These are phyloP conservation scores for Petrosia ficiformis DNA, from an alignment of 37 sponge, comb jelly and placozoan genomes.

Conservation along the genomic window DNA sequence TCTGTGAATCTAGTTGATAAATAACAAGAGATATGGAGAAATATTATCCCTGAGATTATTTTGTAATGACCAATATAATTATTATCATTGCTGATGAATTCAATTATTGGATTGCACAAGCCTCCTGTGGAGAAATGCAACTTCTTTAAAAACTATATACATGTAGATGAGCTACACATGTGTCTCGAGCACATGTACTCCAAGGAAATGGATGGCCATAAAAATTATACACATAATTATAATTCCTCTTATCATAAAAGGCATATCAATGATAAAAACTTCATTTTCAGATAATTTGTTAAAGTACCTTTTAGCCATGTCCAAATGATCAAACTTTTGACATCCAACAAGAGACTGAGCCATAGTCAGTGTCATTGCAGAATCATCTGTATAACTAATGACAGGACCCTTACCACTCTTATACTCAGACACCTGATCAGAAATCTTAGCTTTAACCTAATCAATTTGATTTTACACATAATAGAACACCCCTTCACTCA, in stretches of 20 bases:
- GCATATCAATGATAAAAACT: too few species aligned
- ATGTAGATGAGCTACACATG: too few species aligned
- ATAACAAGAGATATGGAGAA: too few species aligned
- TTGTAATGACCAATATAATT: too few species aligned
- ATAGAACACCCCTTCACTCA: too few species aligned
- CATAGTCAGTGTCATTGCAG: constrained; percentile 64
- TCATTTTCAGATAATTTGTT: background rate
- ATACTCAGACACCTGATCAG: constrained; percentile 14
- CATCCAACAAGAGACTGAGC: constrained; percentile 56
- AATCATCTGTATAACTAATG: constrained; percentile 68
- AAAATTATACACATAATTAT: background rate
- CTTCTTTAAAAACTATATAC: too few species aligned
- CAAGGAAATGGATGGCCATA: too few species aligned
- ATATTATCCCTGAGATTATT: too few species aligned
- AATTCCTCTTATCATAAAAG: background rate
- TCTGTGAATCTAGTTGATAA: constrained; percentile 67
- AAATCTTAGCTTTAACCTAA: constrained; percentile 21
- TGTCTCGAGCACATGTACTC: too few species aligned
- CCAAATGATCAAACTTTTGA: constrained; percentile 25
- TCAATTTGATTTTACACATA: constrained; percentile 38
- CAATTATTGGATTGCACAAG: too few species aligned
- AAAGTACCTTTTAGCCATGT: constrained; percentile 50
- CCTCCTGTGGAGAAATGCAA: too few species aligned
- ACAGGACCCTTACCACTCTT: constrained; percentile 7
- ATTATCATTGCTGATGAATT: too few species aligned